phyloP scores from a whole-genome alignment of 2,113 vertebrate species.

The Antidorcas marsupialis region DNA sequence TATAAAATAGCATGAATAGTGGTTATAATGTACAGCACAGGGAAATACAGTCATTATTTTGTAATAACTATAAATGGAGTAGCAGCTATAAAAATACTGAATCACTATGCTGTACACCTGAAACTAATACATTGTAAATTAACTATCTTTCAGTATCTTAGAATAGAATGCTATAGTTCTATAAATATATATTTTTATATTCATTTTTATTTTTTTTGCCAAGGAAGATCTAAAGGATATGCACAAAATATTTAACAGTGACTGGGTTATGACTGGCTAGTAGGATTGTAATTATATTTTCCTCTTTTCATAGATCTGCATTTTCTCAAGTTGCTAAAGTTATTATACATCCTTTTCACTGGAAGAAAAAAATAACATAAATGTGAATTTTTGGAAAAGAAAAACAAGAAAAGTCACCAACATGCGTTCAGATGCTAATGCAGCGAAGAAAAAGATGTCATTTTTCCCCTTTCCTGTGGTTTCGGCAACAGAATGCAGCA shows the following conservation, averaged over 20 bases:
- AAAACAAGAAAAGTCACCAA: background rate
- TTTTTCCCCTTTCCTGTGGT: background rate
- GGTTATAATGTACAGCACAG: background rate
- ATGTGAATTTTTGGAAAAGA: background rate
- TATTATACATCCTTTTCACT: background rate
- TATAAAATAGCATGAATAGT: background rate
- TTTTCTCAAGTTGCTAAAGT: conserved; percentile 22
- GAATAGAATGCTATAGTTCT: background rate
- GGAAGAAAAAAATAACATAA: conserved; percentile 11
- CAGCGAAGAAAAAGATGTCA: background rate
- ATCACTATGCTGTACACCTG: background rate
- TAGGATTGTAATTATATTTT: background rate
- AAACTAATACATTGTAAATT: background rate
- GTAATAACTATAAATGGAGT: background rate
- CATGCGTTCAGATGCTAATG: background rate
- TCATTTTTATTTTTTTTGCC: background rate
- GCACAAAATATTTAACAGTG: background rate
- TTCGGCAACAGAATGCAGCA: background rate
- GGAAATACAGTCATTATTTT: background rate
- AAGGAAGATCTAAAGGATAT: background rate
- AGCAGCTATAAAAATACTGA: background rate
- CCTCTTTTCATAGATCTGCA: background rate
- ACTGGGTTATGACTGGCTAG: background rate
- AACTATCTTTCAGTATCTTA: background rate
- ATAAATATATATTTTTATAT: background rate